Evolutionary conservation across 2,888 invertebrate species (phyloP).

Genomic region (Leucozona laternaria): DNA sequence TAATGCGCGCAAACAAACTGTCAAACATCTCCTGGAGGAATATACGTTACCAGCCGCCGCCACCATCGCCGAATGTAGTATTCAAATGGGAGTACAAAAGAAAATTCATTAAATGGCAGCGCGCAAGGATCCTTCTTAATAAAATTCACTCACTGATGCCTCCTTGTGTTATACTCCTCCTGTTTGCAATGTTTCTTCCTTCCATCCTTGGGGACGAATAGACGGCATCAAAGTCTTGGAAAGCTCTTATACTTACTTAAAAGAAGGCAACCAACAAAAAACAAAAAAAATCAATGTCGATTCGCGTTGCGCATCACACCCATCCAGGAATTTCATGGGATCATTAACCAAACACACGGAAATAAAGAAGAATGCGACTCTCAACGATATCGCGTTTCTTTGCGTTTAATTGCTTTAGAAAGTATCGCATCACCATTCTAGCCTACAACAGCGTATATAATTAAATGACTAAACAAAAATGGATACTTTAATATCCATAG

Average conservation of each 20-base stretch:
- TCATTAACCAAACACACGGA: conserved; percentile 59
- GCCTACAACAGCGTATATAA: conserved; percentile 18
- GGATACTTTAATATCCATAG: conserved; percentile 14
- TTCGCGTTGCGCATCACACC: conserved; percentile 15
- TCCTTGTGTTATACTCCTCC: background rate
- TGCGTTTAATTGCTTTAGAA: conserved; percentile 66
- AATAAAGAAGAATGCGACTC: conserved; percentile 42
- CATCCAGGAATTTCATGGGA: conserved; percentile 21
- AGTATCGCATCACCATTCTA: conserved; percentile 61
- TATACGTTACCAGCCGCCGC: background rate
- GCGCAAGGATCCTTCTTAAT: conserved; percentile 42
- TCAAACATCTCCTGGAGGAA: conserved; percentile 48
- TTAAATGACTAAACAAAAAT: conserved; percentile 47
- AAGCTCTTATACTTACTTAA: conserved; percentile 17
- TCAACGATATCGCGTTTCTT: conserved; percentile 52
- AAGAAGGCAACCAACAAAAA: background rate
- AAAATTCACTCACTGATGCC: conserved; percentile 40
- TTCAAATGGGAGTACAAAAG: conserved; percentile 61
- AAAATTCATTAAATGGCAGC: conserved; percentile 60
- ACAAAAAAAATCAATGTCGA: conserved; percentile 43
- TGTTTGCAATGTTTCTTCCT: background rate
- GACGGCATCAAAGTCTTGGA: conserved; percentile 17
- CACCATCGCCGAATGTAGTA: conserved; percentile 11
- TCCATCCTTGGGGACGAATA: background rate
- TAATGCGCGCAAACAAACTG: conserved; percentile 62